A percentile compares a stretch with the other conserved stretches of the same genome.
These are phyloP conservation scores for Telmatochromis sp. DNA, from an alignment of 2,113 vertebrate genomes.

Conservation along the genomic window DNA sequence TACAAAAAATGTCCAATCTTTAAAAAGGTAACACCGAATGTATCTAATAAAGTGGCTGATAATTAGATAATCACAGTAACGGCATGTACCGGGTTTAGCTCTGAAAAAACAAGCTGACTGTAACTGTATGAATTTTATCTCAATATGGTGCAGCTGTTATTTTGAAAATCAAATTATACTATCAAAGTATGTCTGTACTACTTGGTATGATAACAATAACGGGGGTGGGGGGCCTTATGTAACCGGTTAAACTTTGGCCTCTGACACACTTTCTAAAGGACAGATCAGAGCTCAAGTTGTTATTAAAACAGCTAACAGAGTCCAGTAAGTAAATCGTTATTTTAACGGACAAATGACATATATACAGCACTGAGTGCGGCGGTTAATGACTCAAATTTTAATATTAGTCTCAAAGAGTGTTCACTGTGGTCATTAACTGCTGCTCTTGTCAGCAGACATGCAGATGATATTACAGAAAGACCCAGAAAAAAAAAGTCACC, in stretches of 20 bases:
- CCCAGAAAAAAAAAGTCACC: not conserved
- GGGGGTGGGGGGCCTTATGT: not conserved
- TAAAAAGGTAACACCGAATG: not conserved
- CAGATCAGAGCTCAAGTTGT: not conserved
- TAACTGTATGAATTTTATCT: not conserved
- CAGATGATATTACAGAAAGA: not conserved
- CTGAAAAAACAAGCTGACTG: not conserved
- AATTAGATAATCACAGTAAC: not conserved
- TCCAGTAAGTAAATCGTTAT: not conserved
- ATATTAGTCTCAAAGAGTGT: not conserved
- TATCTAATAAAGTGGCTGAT: not conserved
- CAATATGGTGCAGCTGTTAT: not conserved
- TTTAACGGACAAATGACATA: not conserved
- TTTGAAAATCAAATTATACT: not conserved
- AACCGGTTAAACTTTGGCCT: slow-evolving; percentile 41
- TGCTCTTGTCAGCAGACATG: not conserved
- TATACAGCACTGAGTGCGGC: not conserved
- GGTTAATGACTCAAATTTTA: not conserved
- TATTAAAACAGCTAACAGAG: not conserved
- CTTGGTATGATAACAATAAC: not conserved
- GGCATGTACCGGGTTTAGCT: not conserved
- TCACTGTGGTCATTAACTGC: not conserved
- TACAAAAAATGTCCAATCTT: not conserved
- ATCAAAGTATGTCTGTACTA: not conserved
- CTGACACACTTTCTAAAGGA: not conserved